Percentiles rank a stretch among this genome's conserved stretches.
These are phyloP conservation scores for Chaenocephalus aceratus DNA, from an alignment of 2,113 vertebrate species.

Conservation along the genomic window DNA sequence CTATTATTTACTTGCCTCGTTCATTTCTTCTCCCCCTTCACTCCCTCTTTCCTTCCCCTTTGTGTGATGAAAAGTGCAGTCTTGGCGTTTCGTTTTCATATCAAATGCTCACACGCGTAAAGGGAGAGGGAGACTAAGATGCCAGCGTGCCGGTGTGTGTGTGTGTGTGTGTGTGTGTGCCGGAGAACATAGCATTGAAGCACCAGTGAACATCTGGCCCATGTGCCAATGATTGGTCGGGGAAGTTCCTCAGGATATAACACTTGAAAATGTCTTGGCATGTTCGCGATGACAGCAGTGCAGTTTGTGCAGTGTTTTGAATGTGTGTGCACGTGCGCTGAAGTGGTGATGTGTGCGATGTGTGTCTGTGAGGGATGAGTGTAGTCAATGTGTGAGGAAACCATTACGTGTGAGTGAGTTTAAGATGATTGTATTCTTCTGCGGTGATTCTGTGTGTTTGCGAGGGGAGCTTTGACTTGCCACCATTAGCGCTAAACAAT, in stretches of 20 bases:
- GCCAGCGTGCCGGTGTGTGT: constrained; percentile 34
- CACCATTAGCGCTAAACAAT: constrained; percentile 93
- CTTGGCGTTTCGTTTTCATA: constrained; percentile 58
- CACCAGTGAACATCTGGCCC: constrained; percentile 78
- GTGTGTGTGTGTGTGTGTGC: constrained; percentile 42
- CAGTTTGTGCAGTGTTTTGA: constrained; percentile 47
- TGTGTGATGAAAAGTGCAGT: constrained; percentile 55
- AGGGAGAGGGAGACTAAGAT: constrained; percentile 56
- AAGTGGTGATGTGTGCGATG: constrained; percentile 42
- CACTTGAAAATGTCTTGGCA: constrained; percentile 84
- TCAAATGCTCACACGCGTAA: constrained; percentile 62
- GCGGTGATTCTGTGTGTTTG: constrained; percentile 52
- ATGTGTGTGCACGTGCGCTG: not conserved
- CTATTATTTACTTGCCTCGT: constrained; percentile 1
- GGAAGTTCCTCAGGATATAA: constrained; percentile 79
- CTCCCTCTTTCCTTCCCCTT: constrained; percentile 8
- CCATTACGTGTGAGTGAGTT: constrained; percentile 37
- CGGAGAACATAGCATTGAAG: constrained; percentile 66
- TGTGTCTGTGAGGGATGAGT: constrained; percentile 42
- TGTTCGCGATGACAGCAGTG: constrained; percentile 74
- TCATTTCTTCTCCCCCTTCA: constrained; percentile 5
- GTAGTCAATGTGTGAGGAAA: constrained; percentile 17
- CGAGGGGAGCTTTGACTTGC: constrained; percentile 90
- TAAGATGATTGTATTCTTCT: constrained; percentile 66
- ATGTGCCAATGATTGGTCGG: constrained; percentile 75